Percentiles rank a stretch among this genome's conserved stretches.
Conservation (phyloP, 2,113 vertebrate genomes). For the Hepsetus odoe region DNA sequence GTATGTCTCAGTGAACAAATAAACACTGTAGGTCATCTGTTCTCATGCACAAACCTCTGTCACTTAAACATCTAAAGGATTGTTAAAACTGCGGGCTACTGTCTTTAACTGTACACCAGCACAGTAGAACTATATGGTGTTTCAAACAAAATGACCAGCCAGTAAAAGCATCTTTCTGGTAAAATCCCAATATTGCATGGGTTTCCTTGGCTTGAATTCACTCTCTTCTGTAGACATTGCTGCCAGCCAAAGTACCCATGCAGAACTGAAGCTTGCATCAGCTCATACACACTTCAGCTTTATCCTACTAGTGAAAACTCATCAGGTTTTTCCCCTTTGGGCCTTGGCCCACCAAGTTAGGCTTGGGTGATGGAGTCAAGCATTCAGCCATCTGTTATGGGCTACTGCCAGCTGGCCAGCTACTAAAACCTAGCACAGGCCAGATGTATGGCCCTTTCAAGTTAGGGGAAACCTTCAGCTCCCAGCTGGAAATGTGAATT, state of each 20-base stretch:
- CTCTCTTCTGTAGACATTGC: background rate
- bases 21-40: no score
- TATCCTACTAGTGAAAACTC: background rate
- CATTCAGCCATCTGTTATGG: slow-evolving; percentile 33
- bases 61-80: no score
- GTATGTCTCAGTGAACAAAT: no score
- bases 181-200: background rate
- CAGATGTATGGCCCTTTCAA: slow-evolving; percentile 18
- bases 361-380: slow-evolving; percentile 32
- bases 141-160: no score
- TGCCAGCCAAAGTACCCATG: background rate
- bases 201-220: background rate
- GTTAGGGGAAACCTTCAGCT: background rate
- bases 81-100: no score
- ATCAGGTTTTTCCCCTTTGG: slow-evolving; percentile 1
- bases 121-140: no score
- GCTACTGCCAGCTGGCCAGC: background rate
- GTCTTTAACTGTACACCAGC: no score
- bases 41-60: no score
- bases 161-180: no score
- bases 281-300: slow-evolving; percentile 12
- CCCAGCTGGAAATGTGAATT: slow-evolving; percentile 14
- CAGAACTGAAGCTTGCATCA: background rate
- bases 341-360: background rate
- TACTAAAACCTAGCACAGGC: background rate